Conservation (phyloP, 2,113 vertebrate genomes). For the Elanus axillaris region DNA sequence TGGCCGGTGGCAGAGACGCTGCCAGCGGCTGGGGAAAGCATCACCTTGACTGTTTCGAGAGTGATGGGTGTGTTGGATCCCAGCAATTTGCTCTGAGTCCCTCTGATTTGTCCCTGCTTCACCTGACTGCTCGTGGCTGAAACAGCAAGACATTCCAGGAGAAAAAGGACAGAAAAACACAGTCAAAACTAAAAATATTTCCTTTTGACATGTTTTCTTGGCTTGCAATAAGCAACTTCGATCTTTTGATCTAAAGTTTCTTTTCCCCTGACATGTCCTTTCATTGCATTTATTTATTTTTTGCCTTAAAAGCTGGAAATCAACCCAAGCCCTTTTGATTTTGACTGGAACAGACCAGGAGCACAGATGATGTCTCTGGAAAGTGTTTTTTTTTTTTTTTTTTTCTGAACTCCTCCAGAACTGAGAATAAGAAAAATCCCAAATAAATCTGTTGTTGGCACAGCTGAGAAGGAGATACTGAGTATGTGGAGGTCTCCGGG, state of each 20-base stretch:
- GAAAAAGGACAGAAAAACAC: not conserved
- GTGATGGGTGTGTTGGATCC: too few species aligned
- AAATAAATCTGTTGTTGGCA: not conserved
- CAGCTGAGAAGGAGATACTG: not conserved
- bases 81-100: not conserved
- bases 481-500: not conserved
- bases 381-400: not conserved
- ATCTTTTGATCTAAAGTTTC: conserved; percentile 25
- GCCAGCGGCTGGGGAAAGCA: not conserved
- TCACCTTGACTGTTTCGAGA: not conserved
- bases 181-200: not conserved
- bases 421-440: not conserved
- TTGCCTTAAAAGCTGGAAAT: conserved; percentile 17
- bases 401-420: not conserved
- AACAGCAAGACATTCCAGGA: not conserved
- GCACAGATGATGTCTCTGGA: not conserved
- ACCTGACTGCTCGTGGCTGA: rapidly evolving
- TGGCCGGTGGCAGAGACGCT: not conserved
- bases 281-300: not conserved
- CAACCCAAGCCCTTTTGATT: not conserved
- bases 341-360: not conserved
- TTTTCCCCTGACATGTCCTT: not conserved
- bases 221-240: not conserved
- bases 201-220: not conserved
- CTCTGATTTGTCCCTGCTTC: not conserved